Evolutionary conservation across 2,888 invertebrate species (phyloP), one percentile per base, ranked within the genome.

Genomic region (Papilio protenor): DNA sequence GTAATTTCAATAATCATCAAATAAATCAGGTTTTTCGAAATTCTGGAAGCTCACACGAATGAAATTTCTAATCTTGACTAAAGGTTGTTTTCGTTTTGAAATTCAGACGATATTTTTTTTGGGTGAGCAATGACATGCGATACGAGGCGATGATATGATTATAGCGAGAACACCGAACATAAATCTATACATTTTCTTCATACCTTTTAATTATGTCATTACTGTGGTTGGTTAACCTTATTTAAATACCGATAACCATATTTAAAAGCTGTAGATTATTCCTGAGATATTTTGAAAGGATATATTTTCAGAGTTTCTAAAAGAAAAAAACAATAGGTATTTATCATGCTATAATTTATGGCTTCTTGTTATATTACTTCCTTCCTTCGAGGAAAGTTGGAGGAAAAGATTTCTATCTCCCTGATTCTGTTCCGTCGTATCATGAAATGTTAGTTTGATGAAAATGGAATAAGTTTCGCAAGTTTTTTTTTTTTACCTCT

Each of bases 371-470:
- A 76, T 72, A 61, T 52, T 52, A 72, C 64, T 64, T 52, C 33
- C 71, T 71, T 57, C 47, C 16, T 49, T 3, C 10, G 16, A 59
- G 18, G 33, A 72, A 72, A 72, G 59, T 76, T 27, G 21, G 45
- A 49, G 59, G 40, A 64, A 61, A 52, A 72, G 57, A 61, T 72
- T 76, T 76, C 61, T 33, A 40, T 71, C 70, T 71, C 55, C n/a
- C 33, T 27, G 76, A 70, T 71, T 45, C 47, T 52, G 76, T 52
- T 72, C 61, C 59, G 27, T 8, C 40, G 52, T 49, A 71, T 71
- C 52, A 61, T 52, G 61, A 76, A 76, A 70, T 70, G 59, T 73
- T 73, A 76, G 70, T 76, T 76, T 70, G 45, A 59, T 55, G 45
- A 52, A 70, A 72, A 72, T 61, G 45, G 57, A 70, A 76, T 59